Conservation (phyloP, 2,113 vertebrate genomes). For the Leptobrachium ailaonicum region DNA sequence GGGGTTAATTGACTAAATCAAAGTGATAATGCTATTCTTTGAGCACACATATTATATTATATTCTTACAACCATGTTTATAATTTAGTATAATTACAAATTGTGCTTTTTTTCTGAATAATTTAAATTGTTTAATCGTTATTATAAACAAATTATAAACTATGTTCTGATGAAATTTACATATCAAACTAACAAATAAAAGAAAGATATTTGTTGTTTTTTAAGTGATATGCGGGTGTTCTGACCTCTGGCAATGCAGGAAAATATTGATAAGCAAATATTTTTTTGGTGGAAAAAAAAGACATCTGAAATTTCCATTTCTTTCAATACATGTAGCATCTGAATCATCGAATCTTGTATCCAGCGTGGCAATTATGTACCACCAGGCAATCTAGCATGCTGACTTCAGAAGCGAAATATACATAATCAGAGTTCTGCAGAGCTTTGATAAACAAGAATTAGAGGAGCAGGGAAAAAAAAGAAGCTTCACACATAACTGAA, state of each 20-base stretch:
- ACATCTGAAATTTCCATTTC: conserved; percentile 14
- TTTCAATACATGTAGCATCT: conserved; percentile 14
- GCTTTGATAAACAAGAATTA: conserved; percentile 31
- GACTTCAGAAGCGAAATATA: conserved; percentile 39
- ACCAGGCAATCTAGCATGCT: conserved; percentile 2
- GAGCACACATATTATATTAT: too few relatives aligned
- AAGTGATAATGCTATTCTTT: too few relatives aligned
- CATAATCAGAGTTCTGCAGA: conserved; percentile 27
- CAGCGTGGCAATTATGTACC: conserved; percentile 18
- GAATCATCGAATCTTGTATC: conserved; percentile 31
- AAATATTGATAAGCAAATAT: conserved; percentile 24
- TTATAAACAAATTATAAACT: too few relatives aligned
- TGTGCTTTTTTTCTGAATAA: too few relatives aligned
- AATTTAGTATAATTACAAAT: too few relatives aligned
- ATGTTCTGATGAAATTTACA: too few relatives aligned
- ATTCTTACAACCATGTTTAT: too few relatives aligned
- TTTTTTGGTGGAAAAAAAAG: not conserved
- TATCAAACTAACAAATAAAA: too few relatives aligned
- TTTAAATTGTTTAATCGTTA: too few relatives aligned
- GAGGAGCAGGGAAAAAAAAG: conserved; percentile 11
- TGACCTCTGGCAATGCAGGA: not conserved
- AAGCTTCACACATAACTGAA: conserved; percentile 2
- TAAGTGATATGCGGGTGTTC: not conserved
- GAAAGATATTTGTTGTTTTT: not conserved
- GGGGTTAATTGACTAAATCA: too few relatives aligned